phyloP scores from a whole-genome alignment of 2,888 invertebrate species.

The Ceramica pisi region DNA sequence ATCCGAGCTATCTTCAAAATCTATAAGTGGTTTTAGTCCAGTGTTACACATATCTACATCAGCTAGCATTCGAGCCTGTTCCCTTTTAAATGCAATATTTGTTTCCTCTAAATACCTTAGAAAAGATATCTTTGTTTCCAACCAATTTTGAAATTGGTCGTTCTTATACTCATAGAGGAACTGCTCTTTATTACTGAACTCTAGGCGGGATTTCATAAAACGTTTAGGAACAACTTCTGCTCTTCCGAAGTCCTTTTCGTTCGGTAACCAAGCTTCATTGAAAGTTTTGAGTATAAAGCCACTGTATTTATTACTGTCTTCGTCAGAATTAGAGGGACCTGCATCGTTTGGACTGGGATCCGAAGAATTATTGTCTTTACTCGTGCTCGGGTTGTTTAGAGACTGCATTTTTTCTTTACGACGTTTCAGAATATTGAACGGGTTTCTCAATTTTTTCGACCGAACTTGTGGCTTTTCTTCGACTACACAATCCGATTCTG shows the following conservation, averaged over 20 bases:
- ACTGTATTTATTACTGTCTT: slow-evolving; percentile 58
- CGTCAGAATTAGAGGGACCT: neutral
- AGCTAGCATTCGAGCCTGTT: slow-evolving; percentile 46
- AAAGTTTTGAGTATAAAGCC: slow-evolving; percentile 68
- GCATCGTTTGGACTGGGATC: slow-evolving; percentile 22
- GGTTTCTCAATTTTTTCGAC: slow-evolving; percentile 80
- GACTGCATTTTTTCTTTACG: slow-evolving; percentile 67
- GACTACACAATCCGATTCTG: slow-evolving; percentile 80
- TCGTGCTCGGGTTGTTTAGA: slow-evolving; percentile 51
- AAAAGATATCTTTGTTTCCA: slow-evolving; percentile 80
- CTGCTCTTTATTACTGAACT: slow-evolving; percentile 73
- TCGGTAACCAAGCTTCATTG: slow-evolving; percentile 78
- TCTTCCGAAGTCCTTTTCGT: slow-evolving; percentile 80
- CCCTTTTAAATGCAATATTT: slow-evolving; percentile 69
- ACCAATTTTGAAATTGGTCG: slow-evolving; percentile 77
- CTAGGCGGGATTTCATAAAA: slow-evolving; percentile 61
- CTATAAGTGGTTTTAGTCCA: slow-evolving; percentile 74
- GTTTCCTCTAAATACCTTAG: slow-evolving; percentile 76
- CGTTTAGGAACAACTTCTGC: slow-evolving; percentile 74
- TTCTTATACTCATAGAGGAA: slow-evolving; percentile 78
- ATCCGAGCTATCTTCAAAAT: slow-evolving; percentile 78
- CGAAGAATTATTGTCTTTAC: slow-evolving; percentile 28
- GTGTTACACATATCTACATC: slow-evolving; percentile 57
- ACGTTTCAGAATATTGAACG: slow-evolving; percentile 82
- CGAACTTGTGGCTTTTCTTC: slow-evolving; percentile 65